These are phyloP conservation scores for Xylocampa areola DNA, from an alignment of 2,888 invertebrate genomes.

Conservation along the genomic window DNA sequence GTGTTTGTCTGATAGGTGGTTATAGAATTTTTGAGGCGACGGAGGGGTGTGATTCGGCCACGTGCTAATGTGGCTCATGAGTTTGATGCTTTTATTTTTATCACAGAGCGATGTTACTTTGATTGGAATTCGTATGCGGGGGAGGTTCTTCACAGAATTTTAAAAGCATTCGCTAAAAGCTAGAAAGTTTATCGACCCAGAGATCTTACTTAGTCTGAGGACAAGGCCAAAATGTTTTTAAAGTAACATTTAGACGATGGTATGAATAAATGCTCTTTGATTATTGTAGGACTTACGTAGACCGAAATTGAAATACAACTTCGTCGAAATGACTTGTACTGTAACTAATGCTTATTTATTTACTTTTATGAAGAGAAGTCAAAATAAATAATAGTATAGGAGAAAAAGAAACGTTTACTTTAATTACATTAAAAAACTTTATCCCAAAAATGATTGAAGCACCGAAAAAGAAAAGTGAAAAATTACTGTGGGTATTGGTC, in stretches of 20 bases:
- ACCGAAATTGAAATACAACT: not conserved
- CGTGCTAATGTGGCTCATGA: slow-evolving; percentile 78
- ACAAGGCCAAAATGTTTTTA: slow-evolving; percentile 14
- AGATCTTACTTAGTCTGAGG: slow-evolving; percentile 14
- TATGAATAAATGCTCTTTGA: slow-evolving; percentile 37
- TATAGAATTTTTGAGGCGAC: slow-evolving; percentile 84
- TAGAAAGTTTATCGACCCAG: slow-evolving; percentile 2
- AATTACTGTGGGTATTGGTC: too few relatives aligned
- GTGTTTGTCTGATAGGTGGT: slow-evolving; percentile 81
- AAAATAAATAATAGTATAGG: not conserved
- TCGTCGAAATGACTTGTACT: not conserved
- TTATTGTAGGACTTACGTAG: not conserved
- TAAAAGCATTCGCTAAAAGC: slow-evolving; percentile 6
- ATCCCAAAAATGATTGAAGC: too few relatives aligned
- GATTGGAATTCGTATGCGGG: slow-evolving; percentile 31
- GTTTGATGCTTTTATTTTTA: slow-evolving; percentile 59
- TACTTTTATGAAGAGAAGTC: not conserved
- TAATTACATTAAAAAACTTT: too few relatives aligned
- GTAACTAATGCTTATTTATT: not conserved
- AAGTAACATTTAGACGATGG: not conserved
- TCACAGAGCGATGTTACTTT: slow-evolving; percentile 33
- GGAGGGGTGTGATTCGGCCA: slow-evolving; percentile 79
- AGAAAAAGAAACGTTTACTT: too few relatives aligned
- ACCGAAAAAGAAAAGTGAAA: too few relatives aligned
- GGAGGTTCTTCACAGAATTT: slow-evolving; percentile 11